phyloP scores from a whole-genome alignment of 2,888 invertebrate genomes.

The Erebia ligea region DNA sequence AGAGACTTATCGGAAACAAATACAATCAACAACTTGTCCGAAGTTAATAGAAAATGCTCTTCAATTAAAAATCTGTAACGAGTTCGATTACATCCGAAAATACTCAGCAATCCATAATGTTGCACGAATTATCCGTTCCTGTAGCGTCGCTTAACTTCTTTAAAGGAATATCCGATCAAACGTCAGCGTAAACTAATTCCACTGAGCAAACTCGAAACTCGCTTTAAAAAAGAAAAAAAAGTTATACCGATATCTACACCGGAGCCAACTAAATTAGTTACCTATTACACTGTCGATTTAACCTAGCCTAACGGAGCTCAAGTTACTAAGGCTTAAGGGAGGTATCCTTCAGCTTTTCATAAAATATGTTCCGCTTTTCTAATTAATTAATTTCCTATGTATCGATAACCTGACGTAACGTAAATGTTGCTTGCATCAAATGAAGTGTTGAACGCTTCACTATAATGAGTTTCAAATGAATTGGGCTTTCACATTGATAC shows the following conservation, averaged over 20 bases:
- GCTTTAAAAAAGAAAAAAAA: slow-evolving; percentile 61
- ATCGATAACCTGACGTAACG: neutral
- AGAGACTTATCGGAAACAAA: slow-evolving; percentile 38
- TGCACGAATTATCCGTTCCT: slow-evolving; percentile 60
- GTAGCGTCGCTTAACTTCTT: slow-evolving; percentile 68
- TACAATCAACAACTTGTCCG: slow-evolving; percentile 32
- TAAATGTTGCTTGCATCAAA: slow-evolving; percentile 15
- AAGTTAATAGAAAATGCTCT: slow-evolving; percentile 39
- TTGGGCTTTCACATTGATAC: slow-evolving; percentile 14
- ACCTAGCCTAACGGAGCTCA: slow-evolving; percentile 39
- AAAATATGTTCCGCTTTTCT: neutral
- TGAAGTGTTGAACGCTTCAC: slow-evolving; percentile 20
- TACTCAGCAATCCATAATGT: slow-evolving; percentile 54
- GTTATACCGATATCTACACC: slow-evolving; percentile 62
- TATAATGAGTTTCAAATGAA: slow-evolving; percentile 21
- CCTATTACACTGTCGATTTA: slow-evolving; percentile 74
- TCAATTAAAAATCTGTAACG: slow-evolving; percentile 53
- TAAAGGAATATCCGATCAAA: slow-evolving; percentile 81
- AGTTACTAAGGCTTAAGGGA: slow-evolving; percentile 1
- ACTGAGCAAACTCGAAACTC: slow-evolving; percentile 74
- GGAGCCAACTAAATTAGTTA: slow-evolving; percentile 70
- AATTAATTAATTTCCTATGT: slow-evolving; percentile 8
- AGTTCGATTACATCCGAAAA: slow-evolving; percentile 59
- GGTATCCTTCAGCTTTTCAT: neutral
- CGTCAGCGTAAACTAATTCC: slow-evolving; percentile 79